Evolutionary conservation across 2,888 invertebrate species (phyloP).

Genomic region (Apamea sordens): DNA sequence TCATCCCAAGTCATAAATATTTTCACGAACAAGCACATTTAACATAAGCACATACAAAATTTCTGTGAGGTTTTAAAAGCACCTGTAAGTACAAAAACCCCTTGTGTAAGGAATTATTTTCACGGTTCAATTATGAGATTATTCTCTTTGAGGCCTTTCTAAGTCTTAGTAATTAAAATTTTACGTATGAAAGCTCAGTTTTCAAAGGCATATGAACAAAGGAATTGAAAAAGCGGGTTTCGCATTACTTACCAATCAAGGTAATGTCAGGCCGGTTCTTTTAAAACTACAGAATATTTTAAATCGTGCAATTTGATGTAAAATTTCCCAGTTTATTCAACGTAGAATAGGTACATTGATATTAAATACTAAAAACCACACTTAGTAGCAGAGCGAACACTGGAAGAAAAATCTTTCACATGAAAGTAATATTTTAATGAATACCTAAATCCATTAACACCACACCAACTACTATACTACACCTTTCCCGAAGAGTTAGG

Average conservation of each 20-base stretch:
- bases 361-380: neutral
- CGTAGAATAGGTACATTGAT: too few relatives aligned
- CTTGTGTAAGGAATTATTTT: constrained; percentile 40
- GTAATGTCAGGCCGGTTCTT: constrained; percentile 2
- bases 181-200: constrained; percentile 47
- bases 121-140: constrained; percentile 48
- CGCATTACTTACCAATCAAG: constrained; percentile 23
- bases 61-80: neutral
- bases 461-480: too few relatives aligned
- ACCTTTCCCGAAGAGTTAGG: neutral
- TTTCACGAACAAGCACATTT: neutral
- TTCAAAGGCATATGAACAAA: constrained; percentile 52
- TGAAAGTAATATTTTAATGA: neutral
- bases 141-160: constrained; percentile 56
- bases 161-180: constrained; percentile 61
- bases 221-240: constrained; percentile 32
- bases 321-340: too few relatives aligned
- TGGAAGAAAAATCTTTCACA: neutral
- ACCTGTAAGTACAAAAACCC: neutral
- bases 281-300: constrained; percentile 2
- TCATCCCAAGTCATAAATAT: neutral
- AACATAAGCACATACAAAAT: neutral
- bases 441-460: neutral
- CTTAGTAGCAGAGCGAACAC: neutral
- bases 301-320: neutral